A percentile compares a stretch with the other conserved stretches of the same genome.
phyloP scores from a whole-genome alignment of 2,797 vertebrate species.

The Chiroxiphia lanceolata region DNA sequence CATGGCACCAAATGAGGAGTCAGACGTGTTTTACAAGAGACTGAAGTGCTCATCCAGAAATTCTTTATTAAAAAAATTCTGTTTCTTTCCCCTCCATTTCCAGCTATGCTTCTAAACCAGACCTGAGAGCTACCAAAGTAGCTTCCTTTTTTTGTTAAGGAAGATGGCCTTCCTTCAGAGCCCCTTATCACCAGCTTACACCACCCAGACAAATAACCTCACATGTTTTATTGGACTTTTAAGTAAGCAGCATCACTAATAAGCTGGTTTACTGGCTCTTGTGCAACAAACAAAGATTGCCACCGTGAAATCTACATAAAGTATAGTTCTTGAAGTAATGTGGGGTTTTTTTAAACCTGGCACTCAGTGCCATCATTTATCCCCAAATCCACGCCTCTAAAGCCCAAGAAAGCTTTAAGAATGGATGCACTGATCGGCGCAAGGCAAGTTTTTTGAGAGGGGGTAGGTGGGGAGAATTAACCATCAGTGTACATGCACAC shows the following conservation, averaged over 20 bases:
- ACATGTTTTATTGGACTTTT: accelerated
- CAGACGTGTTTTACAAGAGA: not conserved
- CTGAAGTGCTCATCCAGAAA: not conserved
- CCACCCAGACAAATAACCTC: not conserved
- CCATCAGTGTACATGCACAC: accelerated
- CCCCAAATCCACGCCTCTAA: not conserved
- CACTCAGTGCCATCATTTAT: not conserved
- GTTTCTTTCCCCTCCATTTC: not conserved
- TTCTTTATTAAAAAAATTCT: not conserved
- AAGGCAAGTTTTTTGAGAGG: not conserved
- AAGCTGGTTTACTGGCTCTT: not conserved
- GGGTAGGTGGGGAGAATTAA: not conserved
- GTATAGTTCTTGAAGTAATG: not conserved
- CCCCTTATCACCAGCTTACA: not conserved
- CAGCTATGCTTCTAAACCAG: not conserved
- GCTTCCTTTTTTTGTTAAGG: not conserved
- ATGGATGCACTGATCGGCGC: accelerated
- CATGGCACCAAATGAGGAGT: not conserved
- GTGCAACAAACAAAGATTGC: not conserved
- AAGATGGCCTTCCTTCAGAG: not conserved
- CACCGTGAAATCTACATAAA: not conserved
- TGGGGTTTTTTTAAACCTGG: not conserved
- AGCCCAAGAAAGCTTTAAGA: not conserved
- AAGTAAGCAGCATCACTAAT: not conserved
- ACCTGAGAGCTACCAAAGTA: not conserved